These are phyloP conservation scores for Oeneis ivallda DNA, from an alignment of 2,888 invertebrate species.

Conservation along the genomic window DNA sequence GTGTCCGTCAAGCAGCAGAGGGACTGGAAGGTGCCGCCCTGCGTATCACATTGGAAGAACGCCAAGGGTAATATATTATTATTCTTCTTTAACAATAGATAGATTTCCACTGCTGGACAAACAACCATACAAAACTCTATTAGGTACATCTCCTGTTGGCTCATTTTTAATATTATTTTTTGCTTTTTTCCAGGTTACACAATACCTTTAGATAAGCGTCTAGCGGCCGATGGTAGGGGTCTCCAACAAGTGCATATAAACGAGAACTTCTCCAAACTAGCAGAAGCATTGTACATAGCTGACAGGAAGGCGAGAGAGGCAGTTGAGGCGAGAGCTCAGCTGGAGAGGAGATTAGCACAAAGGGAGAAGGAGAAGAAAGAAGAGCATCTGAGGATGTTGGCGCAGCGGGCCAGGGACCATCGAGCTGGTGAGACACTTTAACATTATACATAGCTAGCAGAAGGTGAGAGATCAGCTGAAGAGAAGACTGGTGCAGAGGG, in stretches of 20 bases:
- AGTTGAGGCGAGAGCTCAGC: constrained; percentile 96
- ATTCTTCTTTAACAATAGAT: not conserved
- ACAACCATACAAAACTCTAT: no score
- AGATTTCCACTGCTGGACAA: no score
- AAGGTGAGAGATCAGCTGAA: constrained; percentile 96
- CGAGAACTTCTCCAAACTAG: constrained; percentile 99
- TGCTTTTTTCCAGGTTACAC: constrained; percentile 87
- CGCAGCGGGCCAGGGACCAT: constrained; percentile 97
- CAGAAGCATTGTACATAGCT: constrained; percentile 98
- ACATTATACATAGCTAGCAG: constrained; percentile 93
- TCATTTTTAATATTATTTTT: not conserved
- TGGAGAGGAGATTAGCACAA: constrained; percentile 97
- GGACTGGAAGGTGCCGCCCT: constrained; percentile 99
- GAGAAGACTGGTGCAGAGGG: constrained; percentile 97
- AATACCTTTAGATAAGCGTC: constrained; percentile 97
- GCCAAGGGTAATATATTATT: constrained; percentile 91
- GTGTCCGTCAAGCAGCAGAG: constrained; percentile 99
- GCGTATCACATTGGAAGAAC: constrained; percentile 99
- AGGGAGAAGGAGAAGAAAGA: constrained; percentile 99
- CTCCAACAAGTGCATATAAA: constrained; percentile 98
- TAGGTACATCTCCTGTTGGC: no score
- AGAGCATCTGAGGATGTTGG: constrained; percentile 94
- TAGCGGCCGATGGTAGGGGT: constrained; percentile 99
- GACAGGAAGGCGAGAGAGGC: constrained; percentile 98
- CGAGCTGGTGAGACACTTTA: constrained; percentile 88